Conservation (phyloP, 2,113 vertebrate species). For the Thymallus thymallus region DNA sequence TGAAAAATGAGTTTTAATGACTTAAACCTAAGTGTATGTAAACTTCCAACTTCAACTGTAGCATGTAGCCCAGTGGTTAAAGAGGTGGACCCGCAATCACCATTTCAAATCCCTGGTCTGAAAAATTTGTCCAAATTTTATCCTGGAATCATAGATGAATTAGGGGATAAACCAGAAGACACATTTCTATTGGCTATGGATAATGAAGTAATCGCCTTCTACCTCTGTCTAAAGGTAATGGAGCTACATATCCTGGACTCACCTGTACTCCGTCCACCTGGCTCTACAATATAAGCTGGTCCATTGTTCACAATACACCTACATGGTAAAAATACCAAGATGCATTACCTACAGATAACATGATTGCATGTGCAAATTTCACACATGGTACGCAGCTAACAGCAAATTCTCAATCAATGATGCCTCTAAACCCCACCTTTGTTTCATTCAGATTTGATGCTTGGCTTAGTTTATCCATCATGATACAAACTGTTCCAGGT, state of each 20-base stretch:
- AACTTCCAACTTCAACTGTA: too few relatives aligned
- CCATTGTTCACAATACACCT: conserved; percentile 80
- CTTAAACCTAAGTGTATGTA: too few relatives aligned
- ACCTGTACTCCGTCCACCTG: conserved; percentile 80
- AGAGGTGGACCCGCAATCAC: too few relatives aligned
- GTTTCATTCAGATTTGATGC: conserved; percentile 25
- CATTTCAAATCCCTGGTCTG: too few relatives aligned
- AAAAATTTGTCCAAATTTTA: too few relatives aligned
- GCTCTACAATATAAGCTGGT: conserved; percentile 73
- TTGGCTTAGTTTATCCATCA: conserved; percentile 26
- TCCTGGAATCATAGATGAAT: too few relatives aligned
- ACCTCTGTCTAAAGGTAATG: conserved; percentile 59
- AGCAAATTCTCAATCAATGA: not conserved
- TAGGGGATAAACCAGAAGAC: too few relatives aligned
- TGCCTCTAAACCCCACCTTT: not conserved
- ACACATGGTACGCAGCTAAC: not conserved
- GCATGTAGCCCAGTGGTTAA: too few relatives aligned
- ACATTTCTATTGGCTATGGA: too few relatives aligned
- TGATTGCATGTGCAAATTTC: not conserved
- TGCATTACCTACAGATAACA: too few relatives aligned
- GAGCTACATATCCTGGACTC: conserved; percentile 70
- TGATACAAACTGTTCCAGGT: conserved; percentile 29
- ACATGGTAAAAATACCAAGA: conserved; percentile 20
- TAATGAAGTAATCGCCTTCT: not conserved
- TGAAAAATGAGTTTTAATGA: too few relatives aligned